phyloP scores from a whole-genome alignment of 2,113 vertebrate species.

The Phrynocephalus versicolor region DNA sequence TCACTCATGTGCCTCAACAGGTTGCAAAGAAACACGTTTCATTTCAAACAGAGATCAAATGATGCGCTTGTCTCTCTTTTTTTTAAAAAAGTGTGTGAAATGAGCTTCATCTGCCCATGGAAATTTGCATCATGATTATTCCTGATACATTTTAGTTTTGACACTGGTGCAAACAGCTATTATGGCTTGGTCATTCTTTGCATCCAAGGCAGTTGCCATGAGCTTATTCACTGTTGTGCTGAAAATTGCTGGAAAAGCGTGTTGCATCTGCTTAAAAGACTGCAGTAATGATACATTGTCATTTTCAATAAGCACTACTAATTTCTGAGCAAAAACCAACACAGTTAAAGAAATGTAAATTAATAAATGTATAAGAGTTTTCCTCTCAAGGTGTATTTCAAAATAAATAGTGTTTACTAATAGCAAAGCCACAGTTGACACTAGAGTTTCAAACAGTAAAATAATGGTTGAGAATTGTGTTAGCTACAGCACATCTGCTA shows the following conservation, averaged over 20 bases:
- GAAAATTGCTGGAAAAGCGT: constrained; percentile 6
- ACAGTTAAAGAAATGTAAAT: neutral
- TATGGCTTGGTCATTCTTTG: neutral
- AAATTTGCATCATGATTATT: constrained; percentile 6
- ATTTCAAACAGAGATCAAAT: neutral
- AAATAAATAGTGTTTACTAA: neutral
- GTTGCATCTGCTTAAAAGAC: neutral
- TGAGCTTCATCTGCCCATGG: neutral
- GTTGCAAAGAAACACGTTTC: neutral
- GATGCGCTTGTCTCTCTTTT: neutral
- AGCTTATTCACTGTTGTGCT: neutral
- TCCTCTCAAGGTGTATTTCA: constrained; percentile 1
- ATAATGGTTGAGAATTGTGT: too few relatives aligned
- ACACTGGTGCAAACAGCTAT: neutral
- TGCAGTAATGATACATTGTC: constrained; percentile 20
- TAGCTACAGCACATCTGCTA: too few relatives aligned
- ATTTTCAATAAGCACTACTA: neutral
- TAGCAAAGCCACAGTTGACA: neutral
- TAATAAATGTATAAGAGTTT: neutral
- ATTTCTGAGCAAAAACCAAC: constrained; percentile 10
- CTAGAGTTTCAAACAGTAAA: neutral
- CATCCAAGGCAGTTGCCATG: neutral
- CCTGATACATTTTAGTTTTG: neutral
- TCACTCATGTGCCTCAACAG: neutral
- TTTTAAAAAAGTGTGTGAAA: neutral